A percentile compares a stretch with the other conserved stretches of the same genome.
phyloP scores from a whole-genome alignment of 2,797 vertebrate species.

The Ptychobarbus kaznakovi region DNA sequence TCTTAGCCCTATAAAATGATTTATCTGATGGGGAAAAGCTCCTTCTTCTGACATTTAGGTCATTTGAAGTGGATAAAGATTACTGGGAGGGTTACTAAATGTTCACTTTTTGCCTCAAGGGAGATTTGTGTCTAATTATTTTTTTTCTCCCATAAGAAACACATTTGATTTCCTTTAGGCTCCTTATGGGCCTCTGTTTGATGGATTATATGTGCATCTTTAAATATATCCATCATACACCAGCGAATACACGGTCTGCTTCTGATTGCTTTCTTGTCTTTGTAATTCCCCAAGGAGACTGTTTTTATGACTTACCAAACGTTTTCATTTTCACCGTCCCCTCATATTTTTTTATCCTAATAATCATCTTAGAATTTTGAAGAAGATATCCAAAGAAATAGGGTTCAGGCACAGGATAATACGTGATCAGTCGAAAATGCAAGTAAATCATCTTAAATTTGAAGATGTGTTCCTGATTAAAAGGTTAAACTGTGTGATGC shows the following conservation, averaged over 20 bases:
- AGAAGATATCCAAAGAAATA: constrained; percentile 70
- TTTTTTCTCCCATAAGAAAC: constrained; percentile 68
- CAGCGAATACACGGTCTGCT: constrained; percentile 72
- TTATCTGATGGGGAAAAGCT: constrained; percentile 56
- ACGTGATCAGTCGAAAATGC: constrained; percentile 67
- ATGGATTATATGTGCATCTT: constrained; percentile 83
- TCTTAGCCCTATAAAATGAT: constrained; percentile 62
- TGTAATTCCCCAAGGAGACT: constrained; percentile 68
- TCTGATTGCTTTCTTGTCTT: constrained; percentile 72
- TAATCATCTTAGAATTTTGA: constrained; percentile 81
- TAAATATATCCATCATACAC: constrained; percentile 78
- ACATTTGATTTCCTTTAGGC: constrained; percentile 88
- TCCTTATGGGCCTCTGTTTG: constrained; percentile 65
- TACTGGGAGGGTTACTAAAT: constrained; percentile 81
- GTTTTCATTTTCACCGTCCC: constrained; percentile 77
- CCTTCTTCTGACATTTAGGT: constrained; percentile 80
- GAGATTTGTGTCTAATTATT: constrained; percentile 80
- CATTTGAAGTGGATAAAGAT: constrained; percentile 83
- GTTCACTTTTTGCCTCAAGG: constrained; percentile 81
- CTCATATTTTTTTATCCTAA: constrained; percentile 67
- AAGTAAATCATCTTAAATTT: constrained; percentile 73
- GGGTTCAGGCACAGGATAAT: constrained; percentile 65
- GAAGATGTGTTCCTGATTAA: constrained; percentile 64
- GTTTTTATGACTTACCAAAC: constrained; percentile 66
- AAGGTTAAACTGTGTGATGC: constrained; percentile 45